Evolutionary conservation across 2,888 invertebrate species (phyloP).

Genomic region (Ormyrus pomaceus): DNA sequence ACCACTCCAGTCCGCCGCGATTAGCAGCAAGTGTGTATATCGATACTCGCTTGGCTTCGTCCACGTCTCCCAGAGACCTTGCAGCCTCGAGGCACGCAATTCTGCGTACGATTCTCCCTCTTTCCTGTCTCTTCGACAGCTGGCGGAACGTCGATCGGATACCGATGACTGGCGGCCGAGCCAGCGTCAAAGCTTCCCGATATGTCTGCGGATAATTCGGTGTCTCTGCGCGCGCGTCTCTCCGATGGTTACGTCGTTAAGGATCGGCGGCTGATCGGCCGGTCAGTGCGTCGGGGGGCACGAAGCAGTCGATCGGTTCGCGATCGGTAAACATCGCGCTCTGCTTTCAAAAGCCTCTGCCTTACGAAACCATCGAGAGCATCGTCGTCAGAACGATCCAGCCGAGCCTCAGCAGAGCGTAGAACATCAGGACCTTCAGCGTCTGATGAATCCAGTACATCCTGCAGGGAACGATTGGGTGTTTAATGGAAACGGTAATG

Average conservation of each 20-base stretch:
- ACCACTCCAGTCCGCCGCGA: no score
- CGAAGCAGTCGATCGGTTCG: background rate
- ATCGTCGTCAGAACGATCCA: slow-evolving; percentile 65
- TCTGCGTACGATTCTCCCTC: background rate
- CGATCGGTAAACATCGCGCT: background rate
- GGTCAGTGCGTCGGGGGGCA: background rate
- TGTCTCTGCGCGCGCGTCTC: background rate
- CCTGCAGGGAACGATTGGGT: slow-evolving; percentile 58
- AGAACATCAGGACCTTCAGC: slow-evolving; percentile 68
- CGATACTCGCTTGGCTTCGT: background rate
- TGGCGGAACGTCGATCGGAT: background rate
- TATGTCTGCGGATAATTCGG: background rate
- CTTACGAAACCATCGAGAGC: slow-evolving; percentile 49
- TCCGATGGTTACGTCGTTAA: no score
- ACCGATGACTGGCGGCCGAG: background rate
- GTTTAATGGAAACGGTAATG: no score
- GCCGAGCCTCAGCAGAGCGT: slow-evolving; percentile 64
- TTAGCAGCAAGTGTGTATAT: background rate
- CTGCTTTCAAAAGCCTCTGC: background rate
- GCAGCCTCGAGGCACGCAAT: background rate
- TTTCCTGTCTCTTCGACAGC: background rate
- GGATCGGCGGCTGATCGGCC: background rate
- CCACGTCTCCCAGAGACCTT: background rate
- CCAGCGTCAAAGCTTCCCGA: background rate
- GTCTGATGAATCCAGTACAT: slow-evolving; percentile 73